Evolutionary conservation across 1,140 invertebrate genomes (phyloP), one percentile per base, ranked within the genome.

Genomic region (Drosophila nebulosa): DNA sequence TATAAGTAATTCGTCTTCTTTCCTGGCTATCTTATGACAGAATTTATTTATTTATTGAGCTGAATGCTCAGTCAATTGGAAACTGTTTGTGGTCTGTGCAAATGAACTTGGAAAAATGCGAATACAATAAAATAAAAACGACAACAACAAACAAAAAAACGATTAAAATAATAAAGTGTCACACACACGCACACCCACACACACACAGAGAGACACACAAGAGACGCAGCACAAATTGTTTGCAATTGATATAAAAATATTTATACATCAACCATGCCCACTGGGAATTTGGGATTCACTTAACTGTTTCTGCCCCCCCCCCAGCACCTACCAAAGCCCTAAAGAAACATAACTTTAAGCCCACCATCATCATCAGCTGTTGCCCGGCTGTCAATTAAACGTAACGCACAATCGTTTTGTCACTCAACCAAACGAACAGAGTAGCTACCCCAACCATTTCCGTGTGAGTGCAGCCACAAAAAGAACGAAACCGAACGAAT

Each of bases 321-420:
- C 12, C 1, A 22, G 18, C 21, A 30, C n/a, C n/a, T 27, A 30
- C 51, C 24, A 14, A 55, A 30, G 4, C 50, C 7, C 42, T n/a
- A n/a, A n/a, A 50, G 9, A 50, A 16, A 21, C 14, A 59, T 36
- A 39, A 62, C 58, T 58, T 52, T 35, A 26, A n/a, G 42, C 39
- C 39, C 10, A 21, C 7, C 42, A 12, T 68, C 64, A 50, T 36
- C 63, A 12, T 68, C 64, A 50, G 46, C 63, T 65, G 74, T 51
- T 52, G 67, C 53, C 39, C 39, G 22, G 42, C 63, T 74, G 74
- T 63, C 80, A 86, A 86, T 85, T 85, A 81, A 86, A 78, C 68
- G 64, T 68, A 71, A 57, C 27, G 69, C 62, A 65, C 68, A 62
- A 69, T 4, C 30, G 42, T 32, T 57, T 32, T 50, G 55, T 55